Base-by-base conservation (phyloP, 2,113 vertebrate genomes). In the Pangasianodon gigas region DNA sequence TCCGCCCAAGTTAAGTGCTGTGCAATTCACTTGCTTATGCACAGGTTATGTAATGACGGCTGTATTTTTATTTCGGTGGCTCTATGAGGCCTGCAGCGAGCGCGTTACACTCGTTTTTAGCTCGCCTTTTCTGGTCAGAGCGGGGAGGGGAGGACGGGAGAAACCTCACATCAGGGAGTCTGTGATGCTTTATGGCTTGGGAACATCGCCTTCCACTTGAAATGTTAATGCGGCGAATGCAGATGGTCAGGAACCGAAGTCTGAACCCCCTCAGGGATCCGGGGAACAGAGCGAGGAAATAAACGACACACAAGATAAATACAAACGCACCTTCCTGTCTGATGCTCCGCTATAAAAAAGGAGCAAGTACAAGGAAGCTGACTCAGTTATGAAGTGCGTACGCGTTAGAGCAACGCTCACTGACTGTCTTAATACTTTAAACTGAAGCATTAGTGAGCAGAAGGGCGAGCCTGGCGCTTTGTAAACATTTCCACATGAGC, bases 1-100 rank as follows among this genome's bases (percentile, higher is more conserved):
- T 93, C 91, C 29, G 92, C 93, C 90, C 91, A 90, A 92, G 92
- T 94, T 91, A 92, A 92, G 93, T 92, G 90, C 87, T 92, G 89
- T 90, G 85, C 48, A 89, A 85, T 92, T 89, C 1, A 89, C 85
- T 41, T 90, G 90, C 92, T 93, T 91, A 93, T 92, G 92, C 81
- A 74, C 90, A 88, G 84, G 88, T 94, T 95, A 91, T 87, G 80
- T 93, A 93, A 94, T n/a, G 84, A 83, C 89, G 90, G 60, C 80
- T 52, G 84, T 88, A 65, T 91, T 92, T 90, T 84, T 46, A 46
- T 87, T 67, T 24, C 71, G 3, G 80, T 67, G 58, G 58, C 79
- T 60, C 74, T 52, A 56, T 32, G 2, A 46, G 51, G 74, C 32
- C 88, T 75, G 54, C 69, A 10, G 67, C 11, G 48, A 29, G 32